Percentiles rank a stretch among this genome's conserved stretches.
Conservation (phyloP, 1,140 invertebrate species). For the Pseudoatta argentina region DNA sequence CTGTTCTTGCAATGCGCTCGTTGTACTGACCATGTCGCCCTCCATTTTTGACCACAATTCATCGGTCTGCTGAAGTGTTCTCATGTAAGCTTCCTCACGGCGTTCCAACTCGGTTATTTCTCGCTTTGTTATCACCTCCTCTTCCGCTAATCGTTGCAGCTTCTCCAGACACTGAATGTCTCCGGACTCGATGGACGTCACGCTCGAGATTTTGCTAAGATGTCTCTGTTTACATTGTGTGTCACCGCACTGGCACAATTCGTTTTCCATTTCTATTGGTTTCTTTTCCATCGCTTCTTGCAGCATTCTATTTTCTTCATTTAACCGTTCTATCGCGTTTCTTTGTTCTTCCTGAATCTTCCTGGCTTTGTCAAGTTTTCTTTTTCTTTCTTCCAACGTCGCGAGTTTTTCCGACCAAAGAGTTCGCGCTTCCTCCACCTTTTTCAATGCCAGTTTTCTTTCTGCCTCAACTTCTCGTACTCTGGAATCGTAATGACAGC, state of each 20-base stretch:
- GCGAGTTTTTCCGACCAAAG: conserved; percentile 74
- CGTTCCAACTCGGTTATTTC: conserved; percentile 89
- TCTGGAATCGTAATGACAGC: conserved; percentile 76
- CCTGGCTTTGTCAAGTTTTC: conserved; percentile 71
- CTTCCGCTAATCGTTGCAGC: conserved; percentile 79
- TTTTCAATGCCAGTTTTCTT: conserved; percentile 75
- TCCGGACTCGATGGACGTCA: conserved; percentile 75
- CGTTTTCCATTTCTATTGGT: not conserved
- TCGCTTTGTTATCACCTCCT: conserved; percentile 82
- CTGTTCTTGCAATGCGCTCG: conserved; percentile 82
- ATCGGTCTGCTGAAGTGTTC: conserved; percentile 91
- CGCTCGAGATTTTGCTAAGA: conserved; percentile 72
- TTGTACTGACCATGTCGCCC: conserved; percentile 76
- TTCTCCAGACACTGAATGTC: conserved; percentile 79
- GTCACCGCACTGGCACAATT: conserved; percentile 66
- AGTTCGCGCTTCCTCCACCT: conserved; percentile 75
- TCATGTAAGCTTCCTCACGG: conserved; percentile 90
- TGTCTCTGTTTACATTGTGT: conserved; percentile 66
- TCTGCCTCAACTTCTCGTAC: conserved; percentile 79
- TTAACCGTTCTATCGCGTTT: conserved; percentile 65
- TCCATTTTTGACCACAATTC: conserved; percentile 91
- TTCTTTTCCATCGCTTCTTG: conserved; percentile 21
- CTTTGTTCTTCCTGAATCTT: conserved; percentile 67
- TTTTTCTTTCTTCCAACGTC: conserved; percentile 63
- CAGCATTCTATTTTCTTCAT: conserved; percentile 57